Base-by-base conservation (phyloP, 1,140 invertebrate species). In the Coptotermes formosanus region DNA sequence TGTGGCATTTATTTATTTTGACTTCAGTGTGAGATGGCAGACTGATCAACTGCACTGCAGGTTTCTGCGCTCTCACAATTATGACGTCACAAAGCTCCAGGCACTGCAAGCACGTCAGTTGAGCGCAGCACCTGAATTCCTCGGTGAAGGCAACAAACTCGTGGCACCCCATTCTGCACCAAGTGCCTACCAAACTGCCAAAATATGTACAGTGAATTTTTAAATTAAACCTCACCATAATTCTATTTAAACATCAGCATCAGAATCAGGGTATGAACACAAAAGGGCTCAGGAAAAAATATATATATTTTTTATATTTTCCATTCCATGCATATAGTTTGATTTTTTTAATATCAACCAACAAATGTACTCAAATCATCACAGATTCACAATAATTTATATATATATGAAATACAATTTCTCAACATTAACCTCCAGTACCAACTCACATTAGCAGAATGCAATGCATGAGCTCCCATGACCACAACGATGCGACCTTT, bases 121-220 rank as follows among this genome's bases (percentile, higher is more conserved):
- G 86, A 86, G 32, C 86, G 86, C 44, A 86, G 23, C 8, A 64
- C 86, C 23, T 86, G 86, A 48, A 86, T 86, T 59, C 86, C 86
- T 19, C 86, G 82, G 43, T 86, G 86, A 23, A 86, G 45, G 32
- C 52, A 48, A 84, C 86, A 86, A 12, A 86, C 86, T 59, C 83
- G 25, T 44, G 86, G 52, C 25, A 84, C 84, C 38, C 83, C 81
- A 55, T 32, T 84, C 32, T 52, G 44, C 14, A 86, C 82, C 48
- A 86, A 48, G 14, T 83, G n/a, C 21, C 38, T 64, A 21, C 52
- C 85, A 38, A 85, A 85, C 85, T 85, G 32, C 11, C 55, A 85
- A 38, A 21, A 83, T 14, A 32, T 38, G 38, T 43, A 2, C 25
- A 83, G 21, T 83, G 19, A 16, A 55, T 55, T 55, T 11, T 21